phyloP scores from a whole-genome alignment of 2,113 vertebrate genomes.

The Pelvicachromis taeniatus region DNA sequence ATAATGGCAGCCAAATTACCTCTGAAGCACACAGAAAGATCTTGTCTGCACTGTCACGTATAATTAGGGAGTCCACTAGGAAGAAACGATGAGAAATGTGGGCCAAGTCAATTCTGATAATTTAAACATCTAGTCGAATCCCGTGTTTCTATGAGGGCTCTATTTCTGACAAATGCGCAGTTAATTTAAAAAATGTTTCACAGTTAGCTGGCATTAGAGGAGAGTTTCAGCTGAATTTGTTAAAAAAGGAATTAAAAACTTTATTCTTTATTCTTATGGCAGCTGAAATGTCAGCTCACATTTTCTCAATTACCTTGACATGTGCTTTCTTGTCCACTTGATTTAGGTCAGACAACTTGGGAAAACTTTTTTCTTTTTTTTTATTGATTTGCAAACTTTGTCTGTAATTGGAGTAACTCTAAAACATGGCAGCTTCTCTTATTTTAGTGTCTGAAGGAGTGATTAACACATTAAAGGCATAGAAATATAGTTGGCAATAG shows the following conservation, averaged over 20 bases:
- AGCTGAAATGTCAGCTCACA: neutral
- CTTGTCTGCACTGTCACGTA: constrained; percentile 47
- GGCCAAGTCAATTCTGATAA: constrained; percentile 23
- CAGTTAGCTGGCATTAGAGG: neutral
- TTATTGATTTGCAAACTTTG: neutral
- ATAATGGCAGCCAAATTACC: constrained; percentile 58
- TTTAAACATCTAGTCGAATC: constrained; percentile 8
- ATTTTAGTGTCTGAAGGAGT: neutral
- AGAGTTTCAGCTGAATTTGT: neutral
- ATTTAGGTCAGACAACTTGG: neutral
- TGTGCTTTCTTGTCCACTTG: neutral
- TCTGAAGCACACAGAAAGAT: constrained; percentile 40
- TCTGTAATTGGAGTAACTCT: neutral
- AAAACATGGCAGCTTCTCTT: neutral
- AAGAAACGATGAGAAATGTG: constrained; percentile 24
- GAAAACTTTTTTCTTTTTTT: neutral
- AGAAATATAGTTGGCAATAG: neutral
- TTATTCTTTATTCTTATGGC: neutral
- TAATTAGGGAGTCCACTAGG: constrained; percentile 42
- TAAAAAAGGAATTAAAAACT: neutral
- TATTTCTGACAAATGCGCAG: neutral
- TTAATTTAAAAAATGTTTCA: neutral
- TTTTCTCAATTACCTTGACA: neutral
- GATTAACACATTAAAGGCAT: neutral
- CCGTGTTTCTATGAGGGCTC: neutral